Conservation (phyloP, 2,888 invertebrate genomes). For the Lepidocyrtinus sp. region DNA sequence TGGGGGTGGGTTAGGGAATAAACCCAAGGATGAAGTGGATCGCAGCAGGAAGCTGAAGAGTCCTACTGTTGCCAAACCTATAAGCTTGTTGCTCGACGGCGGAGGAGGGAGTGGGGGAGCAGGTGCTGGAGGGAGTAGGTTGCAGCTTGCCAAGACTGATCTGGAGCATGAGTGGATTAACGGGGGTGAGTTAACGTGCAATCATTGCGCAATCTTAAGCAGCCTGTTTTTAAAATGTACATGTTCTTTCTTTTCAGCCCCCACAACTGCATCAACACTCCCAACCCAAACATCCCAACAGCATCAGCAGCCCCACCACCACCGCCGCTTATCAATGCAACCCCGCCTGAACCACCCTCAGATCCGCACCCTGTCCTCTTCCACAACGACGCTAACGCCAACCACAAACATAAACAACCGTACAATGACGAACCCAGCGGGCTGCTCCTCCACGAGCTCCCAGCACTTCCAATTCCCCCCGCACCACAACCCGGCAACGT, state of each 20-base stretch:
- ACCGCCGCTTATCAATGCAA: conserved; percentile 72
- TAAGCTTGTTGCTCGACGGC: conserved; percentile 35
- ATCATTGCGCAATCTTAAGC: conserved; percentile 64
- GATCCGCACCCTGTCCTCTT: conserved; percentile 31
- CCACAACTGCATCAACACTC: conserved; percentile 11
- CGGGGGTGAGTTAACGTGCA: conserved; percentile 70
- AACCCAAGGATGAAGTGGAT: conserved; percentile 7
- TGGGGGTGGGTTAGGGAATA: no score
- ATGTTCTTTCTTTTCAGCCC: conserved; percentile 68
- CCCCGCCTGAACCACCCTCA: conserved; percentile 72
- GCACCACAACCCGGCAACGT: conserved; percentile 43
- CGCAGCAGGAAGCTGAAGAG: conserved; percentile 48
- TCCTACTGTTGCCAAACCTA: conserved; percentile 69
- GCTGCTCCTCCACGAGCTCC: conserved; percentile 11
- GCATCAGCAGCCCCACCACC: conserved; percentile 61
- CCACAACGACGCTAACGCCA: conserved; percentile 37
- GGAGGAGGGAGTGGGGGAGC: conserved; percentile 59
- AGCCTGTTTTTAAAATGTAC: conserved; percentile 69
- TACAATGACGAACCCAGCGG: no score
- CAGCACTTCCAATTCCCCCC: conserved; percentile 35
- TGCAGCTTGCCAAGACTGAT: conserved; percentile 71
- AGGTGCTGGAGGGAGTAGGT: conserved; percentile 54
- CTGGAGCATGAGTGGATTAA: conserved; percentile 71
- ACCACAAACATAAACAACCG: not conserved
- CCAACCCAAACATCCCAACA: conserved; percentile 10